Conservation (phyloP, 2,888 invertebrate species). For the Harpalus rubripes region DNA sequence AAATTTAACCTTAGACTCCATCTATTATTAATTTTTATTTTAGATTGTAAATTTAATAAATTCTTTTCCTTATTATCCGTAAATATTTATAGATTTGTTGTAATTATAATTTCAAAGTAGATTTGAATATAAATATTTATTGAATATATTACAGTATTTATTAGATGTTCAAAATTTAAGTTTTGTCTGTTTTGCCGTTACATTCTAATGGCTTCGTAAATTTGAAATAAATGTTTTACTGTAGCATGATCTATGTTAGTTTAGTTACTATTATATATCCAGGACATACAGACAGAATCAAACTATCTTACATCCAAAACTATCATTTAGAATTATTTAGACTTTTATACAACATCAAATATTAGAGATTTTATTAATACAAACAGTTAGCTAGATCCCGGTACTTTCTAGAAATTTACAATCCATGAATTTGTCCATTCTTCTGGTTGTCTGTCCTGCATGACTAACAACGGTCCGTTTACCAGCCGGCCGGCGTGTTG, state of each 20-base stretch:
- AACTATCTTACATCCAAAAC: neutral
- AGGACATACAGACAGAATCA: conserved; percentile 2
- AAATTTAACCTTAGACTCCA: too few species aligned
- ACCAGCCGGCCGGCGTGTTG: conserved; percentile 80
- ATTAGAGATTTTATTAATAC: too few species aligned
- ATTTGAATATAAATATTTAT: too few species aligned
- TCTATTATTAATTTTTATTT: too few species aligned
- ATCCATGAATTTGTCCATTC: neutral
- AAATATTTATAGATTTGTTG: too few species aligned
- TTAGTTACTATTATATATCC: neutral
- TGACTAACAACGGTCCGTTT: conserved; percentile 45
- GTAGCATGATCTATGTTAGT: neutral
- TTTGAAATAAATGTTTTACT: neutral
- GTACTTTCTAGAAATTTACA: neutral
- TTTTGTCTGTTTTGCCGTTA: neutral
- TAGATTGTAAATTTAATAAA: too few species aligned
- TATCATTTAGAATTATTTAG: too few species aligned
- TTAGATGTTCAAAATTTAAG: too few species aligned
- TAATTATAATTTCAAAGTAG: too few species aligned
- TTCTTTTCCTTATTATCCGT: too few species aligned
- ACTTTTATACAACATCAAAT: too few species aligned
- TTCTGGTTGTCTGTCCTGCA: conserved; percentile 9
- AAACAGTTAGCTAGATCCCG: neutral
- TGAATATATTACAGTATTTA: too few species aligned
- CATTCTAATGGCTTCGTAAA: neutral